Conservation (phyloP, 2,113 vertebrate genomes). For the Hippocampus abdominalis region DNA sequence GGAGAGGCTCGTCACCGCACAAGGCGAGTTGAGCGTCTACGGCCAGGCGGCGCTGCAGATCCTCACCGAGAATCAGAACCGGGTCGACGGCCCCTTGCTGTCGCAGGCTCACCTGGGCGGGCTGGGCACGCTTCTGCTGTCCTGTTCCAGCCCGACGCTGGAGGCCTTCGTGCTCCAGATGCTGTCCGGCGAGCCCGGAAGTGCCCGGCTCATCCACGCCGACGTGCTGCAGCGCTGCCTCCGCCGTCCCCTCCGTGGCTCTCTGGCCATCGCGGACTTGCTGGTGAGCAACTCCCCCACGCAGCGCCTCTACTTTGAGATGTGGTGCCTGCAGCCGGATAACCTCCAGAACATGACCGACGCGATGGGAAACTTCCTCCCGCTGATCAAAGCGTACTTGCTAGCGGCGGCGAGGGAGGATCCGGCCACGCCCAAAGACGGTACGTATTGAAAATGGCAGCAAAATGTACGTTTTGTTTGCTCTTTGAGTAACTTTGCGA, state of each 20-base stretch:
- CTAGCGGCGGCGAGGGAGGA: slow-evolving; percentile 47
- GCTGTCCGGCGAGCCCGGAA: slow-evolving; percentile 70
- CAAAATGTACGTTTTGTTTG: neutral
- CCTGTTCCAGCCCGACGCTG: slow-evolving; percentile 70
- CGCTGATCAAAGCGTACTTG: slow-evolving; percentile 76
- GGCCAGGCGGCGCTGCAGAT: slow-evolving; percentile 77
- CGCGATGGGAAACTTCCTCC: slow-evolving; percentile 66
- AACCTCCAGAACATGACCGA: slow-evolving; percentile 55
- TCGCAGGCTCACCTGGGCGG: slow-evolving; percentile 74
- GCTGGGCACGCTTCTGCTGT: slow-evolving; percentile 74
- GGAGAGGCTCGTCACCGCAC: slow-evolving; percentile 57
- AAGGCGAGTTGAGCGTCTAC: slow-evolving; percentile 71
- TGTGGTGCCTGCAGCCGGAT: slow-evolving; percentile 77
- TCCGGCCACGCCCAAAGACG: slow-evolving; percentile 59
- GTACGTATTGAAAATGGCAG: slow-evolving; percentile 39
- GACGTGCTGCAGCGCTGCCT: slow-evolving; percentile 81
- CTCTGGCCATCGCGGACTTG: slow-evolving; percentile 61
- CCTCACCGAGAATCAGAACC: slow-evolving; percentile 62
- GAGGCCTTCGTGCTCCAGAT: slow-evolving; percentile 74
- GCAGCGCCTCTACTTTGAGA: slow-evolving; percentile 83
- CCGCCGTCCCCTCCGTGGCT: slow-evolving; percentile 32
- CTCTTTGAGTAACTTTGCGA: no score
- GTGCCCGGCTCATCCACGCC: slow-evolving; percentile 61
- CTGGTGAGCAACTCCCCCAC: slow-evolving; percentile 77
- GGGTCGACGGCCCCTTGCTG: slow-evolving; percentile 53